A percentile compares a stretch with the other conserved stretches of the same genome.
phyloP scores from a whole-genome alignment of 1,140 invertebrate species.

The Drosophila lacteicornis region DNA sequence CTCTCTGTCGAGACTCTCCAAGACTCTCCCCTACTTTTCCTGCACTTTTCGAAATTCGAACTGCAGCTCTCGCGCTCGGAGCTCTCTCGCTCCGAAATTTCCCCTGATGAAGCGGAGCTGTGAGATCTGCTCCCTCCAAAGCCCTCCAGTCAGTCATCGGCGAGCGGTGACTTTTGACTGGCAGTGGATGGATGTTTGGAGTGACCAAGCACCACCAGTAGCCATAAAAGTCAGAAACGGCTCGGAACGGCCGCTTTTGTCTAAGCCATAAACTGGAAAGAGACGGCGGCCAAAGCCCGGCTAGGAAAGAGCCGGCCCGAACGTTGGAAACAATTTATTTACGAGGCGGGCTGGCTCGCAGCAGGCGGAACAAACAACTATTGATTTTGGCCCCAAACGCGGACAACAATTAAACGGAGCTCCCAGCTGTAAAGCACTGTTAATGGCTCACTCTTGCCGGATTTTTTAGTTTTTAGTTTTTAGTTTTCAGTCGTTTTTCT shows the following conservation, averaged over 20 bases:
- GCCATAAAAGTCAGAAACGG: constrained; percentile 70
- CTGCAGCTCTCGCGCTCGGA: constrained; percentile 19
- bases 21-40: constrained; percentile 34
- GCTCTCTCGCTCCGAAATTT: constrained; percentile 15
- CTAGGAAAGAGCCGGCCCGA: constrained; percentile 20
- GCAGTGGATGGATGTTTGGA: constrained; percentile 46
- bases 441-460: constrained; percentile 65
- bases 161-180: constrained; percentile 45
- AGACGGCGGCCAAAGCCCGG: constrained; percentile 30
- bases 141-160: constrained; percentile 14
- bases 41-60: constrained; percentile 72
- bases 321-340: constrained; percentile 62
- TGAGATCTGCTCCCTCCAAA: constrained; percentile 13
- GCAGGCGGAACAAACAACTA: constrained; percentile 68
- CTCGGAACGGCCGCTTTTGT: constrained; percentile 70
- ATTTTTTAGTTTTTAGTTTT: constrained; percentile 18
- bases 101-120: constrained; percentile 13
- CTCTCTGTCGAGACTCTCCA: constrained; percentile 4
- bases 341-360: constrained; percentile 63
- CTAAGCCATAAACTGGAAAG: constrained; percentile 59
- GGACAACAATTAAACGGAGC: constrained; percentile 73
- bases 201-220: constrained; percentile 48
- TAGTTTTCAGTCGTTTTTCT: neutral
- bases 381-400: constrained; percentile 57
- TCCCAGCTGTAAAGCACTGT: constrained; percentile 70